Percentiles rank a stretch among this genome's conserved stretches.
Conservation (phyloP, 30 jellyfish, hydroid and myxozoan genomes). For the Euphysa ruthae region DNA sequence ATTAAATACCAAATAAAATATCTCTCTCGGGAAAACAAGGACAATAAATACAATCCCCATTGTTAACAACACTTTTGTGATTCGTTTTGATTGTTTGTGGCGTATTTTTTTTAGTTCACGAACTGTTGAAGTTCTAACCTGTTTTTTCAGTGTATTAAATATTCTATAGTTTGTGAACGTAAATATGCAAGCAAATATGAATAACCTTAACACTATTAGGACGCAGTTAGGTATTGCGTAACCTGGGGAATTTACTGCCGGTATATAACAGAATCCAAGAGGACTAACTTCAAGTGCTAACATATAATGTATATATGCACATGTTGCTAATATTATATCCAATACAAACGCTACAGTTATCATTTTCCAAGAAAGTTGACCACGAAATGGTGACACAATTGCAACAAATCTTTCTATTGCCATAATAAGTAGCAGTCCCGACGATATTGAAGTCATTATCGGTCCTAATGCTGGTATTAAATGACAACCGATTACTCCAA, state of each 20-base stretch:
- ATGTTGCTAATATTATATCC: background rate
- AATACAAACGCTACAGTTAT: background rate
- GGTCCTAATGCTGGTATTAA: constrained; percentile 34
- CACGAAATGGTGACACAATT: constrained; percentile 23
- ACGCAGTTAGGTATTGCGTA: constrained; percentile 22
- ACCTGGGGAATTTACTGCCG: background rate
- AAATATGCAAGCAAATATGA: background rate
- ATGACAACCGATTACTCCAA: constrained; percentile 28
- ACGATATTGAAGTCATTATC: constrained; percentile 21
- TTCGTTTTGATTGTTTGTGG: constrained; percentile 31
- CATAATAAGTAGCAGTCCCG: constrained; percentile 6
- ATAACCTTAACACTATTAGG: background rate
- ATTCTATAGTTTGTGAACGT: constrained; percentile 2
- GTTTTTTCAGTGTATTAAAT: constrained; percentile 1
- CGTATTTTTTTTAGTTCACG: background rate
- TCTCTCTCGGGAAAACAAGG: constrained; percentile 71
- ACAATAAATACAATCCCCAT: constrained; percentile 50
- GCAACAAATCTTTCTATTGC: constrained; percentile 34
- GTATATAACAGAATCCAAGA: background rate
- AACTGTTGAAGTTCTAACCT: background rate
- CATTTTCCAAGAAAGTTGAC: background rate
- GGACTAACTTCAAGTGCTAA: background rate
- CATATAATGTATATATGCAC: constrained; percentile 9
- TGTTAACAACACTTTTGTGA: constrained; percentile 27
- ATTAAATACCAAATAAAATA: constrained; percentile 31